Percentiles rank a stretch among this genome's conserved stretches.
Evolutionary conservation across 2,888 invertebrate genomes (phyloP).

Genomic region (Drosophila subquinaria): DNA sequence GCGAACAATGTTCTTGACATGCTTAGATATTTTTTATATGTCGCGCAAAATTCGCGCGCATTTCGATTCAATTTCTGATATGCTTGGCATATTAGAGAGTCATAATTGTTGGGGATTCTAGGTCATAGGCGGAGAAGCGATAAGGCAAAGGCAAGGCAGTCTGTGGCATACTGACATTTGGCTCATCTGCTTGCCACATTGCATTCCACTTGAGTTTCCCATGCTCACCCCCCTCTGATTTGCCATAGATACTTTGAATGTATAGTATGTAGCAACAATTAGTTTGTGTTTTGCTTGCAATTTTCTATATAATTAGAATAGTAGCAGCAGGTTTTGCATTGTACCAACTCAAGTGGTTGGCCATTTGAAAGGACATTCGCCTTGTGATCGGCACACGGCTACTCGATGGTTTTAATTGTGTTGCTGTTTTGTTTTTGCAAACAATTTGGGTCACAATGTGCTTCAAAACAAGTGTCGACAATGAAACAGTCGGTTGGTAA

Average conservation of each 20-base stretch:
- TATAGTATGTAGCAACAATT: conserved; percentile 59
- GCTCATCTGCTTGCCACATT: conserved; percentile 76
- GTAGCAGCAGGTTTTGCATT: conserved; percentile 58
- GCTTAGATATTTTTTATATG: conserved; percentile 67
- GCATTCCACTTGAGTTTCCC: conserved; percentile 75
- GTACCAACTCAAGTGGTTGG: conserved; percentile 65
- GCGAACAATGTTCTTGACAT: conserved; percentile 80
- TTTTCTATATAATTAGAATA: conserved; percentile 75
- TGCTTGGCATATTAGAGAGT: conserved; percentile 42
- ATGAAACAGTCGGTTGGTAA: conserved; percentile 58
- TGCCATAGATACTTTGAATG: conserved; percentile 29
- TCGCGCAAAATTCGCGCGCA: conserved; percentile 62
- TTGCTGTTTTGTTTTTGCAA: conserved; percentile 55
- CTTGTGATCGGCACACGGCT: conserved; percentile 57
- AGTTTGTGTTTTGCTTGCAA: conserved; percentile 74
- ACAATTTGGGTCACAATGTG: conserved; percentile 76
- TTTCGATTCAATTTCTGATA: conserved; percentile 74
- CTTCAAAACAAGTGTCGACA: conserved; percentile 72
- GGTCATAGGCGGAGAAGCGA: conserved; percentile 33
- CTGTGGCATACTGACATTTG: conserved; percentile 43
- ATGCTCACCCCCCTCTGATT: conserved; percentile 37
- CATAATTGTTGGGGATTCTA: conserved; percentile 42
- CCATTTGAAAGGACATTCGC: conserved; percentile 33
- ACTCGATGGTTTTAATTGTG: conserved; percentile 33
- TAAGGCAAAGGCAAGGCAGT: conserved; percentile 48